These are phyloP conservation scores for Hybognathus amarus DNA, from an alignment of 2,797 vertebrate species.

Conservation along the genomic window DNA sequence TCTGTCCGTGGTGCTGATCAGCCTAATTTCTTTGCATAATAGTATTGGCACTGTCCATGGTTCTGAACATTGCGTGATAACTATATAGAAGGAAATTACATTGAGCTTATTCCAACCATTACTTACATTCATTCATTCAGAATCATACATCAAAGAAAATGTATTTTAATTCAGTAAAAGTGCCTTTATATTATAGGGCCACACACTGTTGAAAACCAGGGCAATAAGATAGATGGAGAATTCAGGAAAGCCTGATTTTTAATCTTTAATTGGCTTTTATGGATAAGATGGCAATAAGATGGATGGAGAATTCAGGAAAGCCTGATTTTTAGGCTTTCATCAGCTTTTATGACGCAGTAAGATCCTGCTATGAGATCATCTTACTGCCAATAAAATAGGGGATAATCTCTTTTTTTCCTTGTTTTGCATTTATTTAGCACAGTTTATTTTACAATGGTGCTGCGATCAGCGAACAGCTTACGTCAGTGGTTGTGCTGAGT, in stretches of 20 bases:
- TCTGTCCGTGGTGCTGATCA: constrained; percentile 13
- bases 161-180: background rate
- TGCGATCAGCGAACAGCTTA: no score
- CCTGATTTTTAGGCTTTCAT: constrained; percentile 1
- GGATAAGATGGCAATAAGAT: no score
- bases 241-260: constrained; percentile 2
- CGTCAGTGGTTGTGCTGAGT: no score
- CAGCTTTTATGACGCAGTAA: background rate
- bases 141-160: constrained; percentile 20
- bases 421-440: background rate
- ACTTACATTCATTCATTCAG: background rate
- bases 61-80: background rate
- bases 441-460: no score
- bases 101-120: background rate
- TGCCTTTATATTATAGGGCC: constrained; percentile 4
- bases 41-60: background rate
- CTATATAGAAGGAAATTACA: background rate
- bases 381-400: background rate
- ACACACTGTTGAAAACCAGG: constrained; percentile 5
- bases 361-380: background rate
- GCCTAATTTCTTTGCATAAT: background rate
- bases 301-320: constrained; percentile 10
- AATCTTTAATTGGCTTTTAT: constrained; percentile 7
- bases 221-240: background rate
- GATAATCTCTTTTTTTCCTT: background rate